Base-by-base conservation (phyloP, 2,797 vertebrate genomes). In the Hyperoplus immaculatus region DNA sequence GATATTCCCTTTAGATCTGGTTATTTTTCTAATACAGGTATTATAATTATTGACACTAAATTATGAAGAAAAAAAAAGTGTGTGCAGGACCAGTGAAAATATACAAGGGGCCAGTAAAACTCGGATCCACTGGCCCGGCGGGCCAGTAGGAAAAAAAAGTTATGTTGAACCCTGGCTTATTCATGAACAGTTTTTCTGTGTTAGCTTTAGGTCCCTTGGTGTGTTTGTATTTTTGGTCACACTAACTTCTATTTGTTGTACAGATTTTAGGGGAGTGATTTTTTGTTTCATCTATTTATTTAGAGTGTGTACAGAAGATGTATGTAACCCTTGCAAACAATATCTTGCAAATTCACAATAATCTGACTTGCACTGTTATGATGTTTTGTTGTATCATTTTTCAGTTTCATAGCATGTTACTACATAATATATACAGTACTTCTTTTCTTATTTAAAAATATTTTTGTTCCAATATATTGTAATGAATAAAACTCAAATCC, bases 401-500 rank as follows among this genome's bases (percentile, higher is more conserved):
- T 41, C 51, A 53, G 61, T 78, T 68, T 78, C 38, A 62, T 78
- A 61, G 72, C 38, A 66, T 78, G 74, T 87, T 74, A 84, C 57
- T 53, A 75, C 14, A 3, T 58, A 29, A 74, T 21, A 65, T 55
- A 13, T 59, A 54, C 36, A 53, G 14, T 21, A n/a, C 45, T 58
- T 56, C 5, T 39, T 57, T 69, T 11, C 29, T 51, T 64, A 45
- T 29, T 29, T 29, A n/a, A 42, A 53, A 16, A 12, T 21, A 3
- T 60, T 62, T 29, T 43, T 69, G 41, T 65, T 56, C 55, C 45
- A 7, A 39, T 42, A 58, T 46, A 15, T 69, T 66, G 62, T 60
- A 46, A 41, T 56, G 56, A 65, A 80, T 76, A 38, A 72, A 47
- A 95, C 93, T 94, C 94, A 96, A 96, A 95, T 95, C 89, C 92